phyloP scores from a whole-genome alignment of 53 echinoderm and acorn worm genomes.

The Henricia sp. region DNA sequence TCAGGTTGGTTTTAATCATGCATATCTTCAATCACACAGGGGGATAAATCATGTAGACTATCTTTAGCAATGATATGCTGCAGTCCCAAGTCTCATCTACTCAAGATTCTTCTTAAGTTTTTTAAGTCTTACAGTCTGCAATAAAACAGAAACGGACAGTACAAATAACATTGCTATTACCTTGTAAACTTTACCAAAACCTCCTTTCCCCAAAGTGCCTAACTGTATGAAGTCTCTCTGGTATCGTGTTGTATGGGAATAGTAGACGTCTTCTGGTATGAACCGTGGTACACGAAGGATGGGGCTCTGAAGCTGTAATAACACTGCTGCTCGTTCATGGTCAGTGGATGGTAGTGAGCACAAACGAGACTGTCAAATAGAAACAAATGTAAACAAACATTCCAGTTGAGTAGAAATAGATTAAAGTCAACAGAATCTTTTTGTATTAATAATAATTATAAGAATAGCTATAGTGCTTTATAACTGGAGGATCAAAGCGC shows the following conservation, averaged over 20 bases:
- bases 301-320: constrained; percentile 25
- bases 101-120: not conserved
- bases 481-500: no score
- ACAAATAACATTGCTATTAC: constrained; percentile 26
- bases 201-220: constrained; percentile 79
- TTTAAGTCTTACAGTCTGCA: not conserved
- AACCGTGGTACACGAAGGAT: constrained; percentile 13
- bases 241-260: constrained; percentile 58
- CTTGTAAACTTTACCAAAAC: constrained; percentile 93
- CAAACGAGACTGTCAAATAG: not conserved
- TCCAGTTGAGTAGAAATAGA: no score
- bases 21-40: no score
- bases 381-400: no score
- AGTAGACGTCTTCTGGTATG: constrained; percentile 32
- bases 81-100: not conserved
- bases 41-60: no score
- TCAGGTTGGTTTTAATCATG: no score
- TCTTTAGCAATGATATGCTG: no score
- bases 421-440: no score
- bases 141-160: no score
- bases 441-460: no score
- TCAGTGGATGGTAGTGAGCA: constrained; percentile 63
- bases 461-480: no score
- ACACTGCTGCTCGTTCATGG: constrained; percentile 26
- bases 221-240: constrained; percentile 78